Base-by-base conservation (phyloP, 2,888 invertebrate species). In the Agrenia bidenticulata region DNA sequence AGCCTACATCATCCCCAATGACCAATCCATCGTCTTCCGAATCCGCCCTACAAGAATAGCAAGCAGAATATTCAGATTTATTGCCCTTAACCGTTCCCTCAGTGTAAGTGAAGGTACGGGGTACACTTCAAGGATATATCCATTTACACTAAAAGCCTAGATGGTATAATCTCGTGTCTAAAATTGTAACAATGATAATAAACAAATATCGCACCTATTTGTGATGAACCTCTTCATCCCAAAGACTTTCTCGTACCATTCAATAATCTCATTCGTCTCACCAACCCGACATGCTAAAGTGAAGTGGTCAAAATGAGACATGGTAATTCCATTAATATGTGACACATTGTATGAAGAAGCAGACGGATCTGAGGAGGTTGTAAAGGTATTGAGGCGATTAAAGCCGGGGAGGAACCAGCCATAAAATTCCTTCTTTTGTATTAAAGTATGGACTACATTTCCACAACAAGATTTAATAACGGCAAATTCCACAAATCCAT, bases 331-430 rank as follows among this genome's bases (percentile, higher is more conserved):
- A 51, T 37, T 57, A 39, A 27, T 27, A 26, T 55, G 55, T 13
- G 27, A 27, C 2, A 24, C 17, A 45, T 45, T 45, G 15, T 45
- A 19, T 11, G 5, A 5, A 5, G 5, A 5, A 15, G n/a, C 15
- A 5, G 15, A 39, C n/a, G 13, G 11, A 15, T 59, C 9, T 45
- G 39, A n/a, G 7, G 2, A 5, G n/a, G 5, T 15, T 5, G 15
- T 45, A 19, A 17, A 17, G 4, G 15, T 13, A 13, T 37, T 15
- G 23, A 60, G 17, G 23, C 21, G 23, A 26, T 61, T 23, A 73
- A 81, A 82, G 11, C 79, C 80, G 2, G 81, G 81, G 21, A 82
- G 76, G 73, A 82, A 82, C 37, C 70, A 61, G 0, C 81, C 81
- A 59, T 66, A 66, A 81, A 82, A n/a, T 75, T 61, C 42, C n/a